These are phyloP conservation scores for Steinernema khuongi DNA, from an alignment of 1,140 invertebrate species.

Conservation along the genomic window DNA sequence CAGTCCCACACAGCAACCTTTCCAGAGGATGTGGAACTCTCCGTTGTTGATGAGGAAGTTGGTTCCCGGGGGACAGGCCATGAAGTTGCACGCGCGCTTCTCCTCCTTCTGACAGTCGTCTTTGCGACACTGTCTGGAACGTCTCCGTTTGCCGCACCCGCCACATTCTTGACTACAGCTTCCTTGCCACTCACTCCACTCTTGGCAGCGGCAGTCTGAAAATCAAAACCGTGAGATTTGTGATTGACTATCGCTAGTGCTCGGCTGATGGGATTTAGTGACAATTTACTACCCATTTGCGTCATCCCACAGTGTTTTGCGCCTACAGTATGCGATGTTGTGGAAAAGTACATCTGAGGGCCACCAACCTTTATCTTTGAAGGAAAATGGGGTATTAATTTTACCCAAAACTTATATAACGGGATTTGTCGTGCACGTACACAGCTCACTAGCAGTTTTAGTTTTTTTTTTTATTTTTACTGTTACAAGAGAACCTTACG, in stretches of 20 bases:
- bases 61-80: slow-evolving; percentile 48
- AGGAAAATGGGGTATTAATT: too few species aligned
- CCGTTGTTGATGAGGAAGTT: slow-evolving; percentile 57
- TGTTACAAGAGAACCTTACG: background rate
- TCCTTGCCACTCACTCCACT: slow-evolving; percentile 50
- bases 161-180: slow-evolving; percentile 52
- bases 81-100: slow-evolving; percentile 55
- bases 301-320: too few species aligned
- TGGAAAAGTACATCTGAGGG: background rate
- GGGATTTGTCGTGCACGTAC: slow-evolving; percentile 23
- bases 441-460: background rate
- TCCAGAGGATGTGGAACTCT: slow-evolving; percentile 57
- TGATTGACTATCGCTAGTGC: too few species aligned
- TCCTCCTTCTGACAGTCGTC: slow-evolving; percentile 44
- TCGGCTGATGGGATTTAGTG: too few species aligned
- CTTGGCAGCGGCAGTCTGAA: slow-evolving; percentile 44
- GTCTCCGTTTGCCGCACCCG: slow-evolving; percentile 47
- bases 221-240: background rate
- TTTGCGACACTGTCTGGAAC: slow-evolving; percentile 43
- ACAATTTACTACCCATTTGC: too few species aligned
- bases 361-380: too few species aligned
- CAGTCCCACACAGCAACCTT: slow-evolving; percentile 56
- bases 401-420: too few species aligned
- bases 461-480: slow-evolving; percentile 10
- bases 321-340: background rate